Evolutionary conservation across 2,888 invertebrate species (phyloP).

Genomic region (Habrosyne pyritoides): DNA sequence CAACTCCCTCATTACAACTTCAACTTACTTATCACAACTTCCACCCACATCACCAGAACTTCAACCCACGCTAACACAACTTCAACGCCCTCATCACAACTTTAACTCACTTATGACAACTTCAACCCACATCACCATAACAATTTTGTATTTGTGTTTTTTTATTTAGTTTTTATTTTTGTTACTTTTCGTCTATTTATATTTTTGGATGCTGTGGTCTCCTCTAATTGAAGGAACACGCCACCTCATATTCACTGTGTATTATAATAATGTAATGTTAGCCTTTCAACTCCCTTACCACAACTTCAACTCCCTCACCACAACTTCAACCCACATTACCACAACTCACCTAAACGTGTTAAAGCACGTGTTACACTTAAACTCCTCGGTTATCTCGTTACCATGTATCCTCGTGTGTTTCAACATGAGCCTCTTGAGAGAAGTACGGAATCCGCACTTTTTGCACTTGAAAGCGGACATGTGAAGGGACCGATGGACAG

Average conservation of each 20-base stretch:
- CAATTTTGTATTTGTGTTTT: no score
- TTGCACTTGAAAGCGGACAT: constrained; percentile 50
- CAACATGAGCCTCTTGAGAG: constrained; percentile 50
- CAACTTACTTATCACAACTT: neutral
- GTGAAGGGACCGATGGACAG: constrained; percentile 53
- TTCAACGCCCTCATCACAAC: neutral
- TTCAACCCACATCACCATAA: no score
- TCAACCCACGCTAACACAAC: neutral
- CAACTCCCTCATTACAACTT: neutral
- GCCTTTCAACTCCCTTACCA: no score
- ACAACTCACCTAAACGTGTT: constrained; percentile 48
- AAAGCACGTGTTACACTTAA: constrained; percentile 48
- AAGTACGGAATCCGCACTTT: constrained; percentile 35
- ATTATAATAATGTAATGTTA: no score
- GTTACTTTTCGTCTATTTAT: no score
- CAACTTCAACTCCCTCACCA: neutral
- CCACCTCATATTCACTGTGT: no score
- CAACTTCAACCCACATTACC: neutral
- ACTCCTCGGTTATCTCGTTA: constrained; percentile 12
- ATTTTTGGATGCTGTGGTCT: no score
- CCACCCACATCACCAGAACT: neutral
- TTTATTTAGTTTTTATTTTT: no score
- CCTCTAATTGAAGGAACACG: no score
- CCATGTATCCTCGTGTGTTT: constrained; percentile 40
- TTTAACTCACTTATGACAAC: neutral